Conservation (phyloP, 2,113 vertebrate genomes). For the Micromys minutus region DNA sequence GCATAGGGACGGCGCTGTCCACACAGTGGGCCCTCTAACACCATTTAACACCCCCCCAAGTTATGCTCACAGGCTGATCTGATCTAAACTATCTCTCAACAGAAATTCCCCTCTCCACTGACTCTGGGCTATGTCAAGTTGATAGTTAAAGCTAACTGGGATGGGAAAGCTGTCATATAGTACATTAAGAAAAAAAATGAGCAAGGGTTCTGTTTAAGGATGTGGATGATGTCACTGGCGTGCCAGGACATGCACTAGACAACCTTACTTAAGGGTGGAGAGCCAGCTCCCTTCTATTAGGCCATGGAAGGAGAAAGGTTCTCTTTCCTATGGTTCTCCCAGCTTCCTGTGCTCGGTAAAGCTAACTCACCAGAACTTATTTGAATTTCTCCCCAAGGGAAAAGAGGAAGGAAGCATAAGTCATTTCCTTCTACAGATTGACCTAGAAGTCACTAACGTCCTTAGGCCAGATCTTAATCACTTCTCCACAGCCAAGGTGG, state of each 20-base stretch:
- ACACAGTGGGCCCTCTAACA: background rate
- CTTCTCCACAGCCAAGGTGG: background rate
- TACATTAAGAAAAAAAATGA: background rate
- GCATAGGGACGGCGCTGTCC: background rate
- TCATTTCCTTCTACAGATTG: conserved; percentile 52
- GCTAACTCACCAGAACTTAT: background rate
- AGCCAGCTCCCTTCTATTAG: background rate
- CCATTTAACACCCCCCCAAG: background rate
- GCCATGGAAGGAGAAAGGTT: background rate
- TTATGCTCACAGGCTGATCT: background rate
- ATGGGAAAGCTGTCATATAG: background rate
- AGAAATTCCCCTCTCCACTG: background rate
- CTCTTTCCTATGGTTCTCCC: background rate
- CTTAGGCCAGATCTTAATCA: conserved; percentile 23
- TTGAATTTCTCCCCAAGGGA: background rate
- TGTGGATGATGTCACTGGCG: background rate
- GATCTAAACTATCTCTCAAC: background rate
- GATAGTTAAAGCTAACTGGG: background rate
- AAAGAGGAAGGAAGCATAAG: conserved; percentile 29
- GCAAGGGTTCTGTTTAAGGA: background rate
- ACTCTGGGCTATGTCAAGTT: background rate
- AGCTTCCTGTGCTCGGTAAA: background rate
- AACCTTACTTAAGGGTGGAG: background rate
- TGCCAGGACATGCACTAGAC: background rate
- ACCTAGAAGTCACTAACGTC: conserved; percentile 39